Evolutionary conservation across 2,888 invertebrate species (phyloP).

Genomic region (Therioaphis trifolii): DNA sequence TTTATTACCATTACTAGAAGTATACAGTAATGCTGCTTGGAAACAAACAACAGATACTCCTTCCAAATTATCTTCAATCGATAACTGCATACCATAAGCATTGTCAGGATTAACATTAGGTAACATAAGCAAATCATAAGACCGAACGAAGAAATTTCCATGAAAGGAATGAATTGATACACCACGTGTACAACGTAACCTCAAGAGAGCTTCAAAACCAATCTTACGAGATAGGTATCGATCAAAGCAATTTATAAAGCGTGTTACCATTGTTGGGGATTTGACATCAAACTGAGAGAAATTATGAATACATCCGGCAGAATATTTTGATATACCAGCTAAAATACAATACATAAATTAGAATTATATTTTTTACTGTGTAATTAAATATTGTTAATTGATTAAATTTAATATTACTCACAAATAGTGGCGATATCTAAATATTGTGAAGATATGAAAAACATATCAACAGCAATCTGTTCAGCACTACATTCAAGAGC

Average conservation of each 20-base stretch:
- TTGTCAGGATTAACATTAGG: slow-evolving; percentile 99
- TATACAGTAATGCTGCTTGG: slow-evolving; percentile 97
- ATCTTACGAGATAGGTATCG: slow-evolving; percentile 96
- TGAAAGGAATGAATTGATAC: slow-evolving; percentile 97
- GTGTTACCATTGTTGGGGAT: slow-evolving; percentile 78
- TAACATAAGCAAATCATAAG: slow-evolving; percentile 93
- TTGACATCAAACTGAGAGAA: slow-evolving; percentile 86
- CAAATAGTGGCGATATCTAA: slow-evolving; percentile 93
- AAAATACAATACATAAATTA: slow-evolving; percentile 65
- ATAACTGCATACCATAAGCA: slow-evolving; percentile 97
- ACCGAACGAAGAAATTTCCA: slow-evolving; percentile 98
- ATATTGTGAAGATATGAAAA: slow-evolving; percentile 92
- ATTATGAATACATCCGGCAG: slow-evolving; percentile 92
- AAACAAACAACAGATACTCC: slow-evolving; percentile 93
- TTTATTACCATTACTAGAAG: slow-evolving; percentile 83
- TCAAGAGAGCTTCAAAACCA: slow-evolving; percentile 98
- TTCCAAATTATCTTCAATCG: slow-evolving; percentile 89
- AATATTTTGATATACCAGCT: slow-evolving; percentile 94
- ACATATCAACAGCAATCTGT: slow-evolving; percentile 95
- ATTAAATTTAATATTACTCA: no score
- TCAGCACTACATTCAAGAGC: slow-evolving; percentile 97
- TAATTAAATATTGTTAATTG: slow-evolving; percentile 36
- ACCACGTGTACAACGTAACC: slow-evolving; percentile 93
- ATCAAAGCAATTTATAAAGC: slow-evolving; percentile 81
- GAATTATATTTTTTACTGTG: slow-evolving; percentile 23